Conservation (phyloP, 2,888 invertebrate species). For the Charanyca ferruginea region DNA sequence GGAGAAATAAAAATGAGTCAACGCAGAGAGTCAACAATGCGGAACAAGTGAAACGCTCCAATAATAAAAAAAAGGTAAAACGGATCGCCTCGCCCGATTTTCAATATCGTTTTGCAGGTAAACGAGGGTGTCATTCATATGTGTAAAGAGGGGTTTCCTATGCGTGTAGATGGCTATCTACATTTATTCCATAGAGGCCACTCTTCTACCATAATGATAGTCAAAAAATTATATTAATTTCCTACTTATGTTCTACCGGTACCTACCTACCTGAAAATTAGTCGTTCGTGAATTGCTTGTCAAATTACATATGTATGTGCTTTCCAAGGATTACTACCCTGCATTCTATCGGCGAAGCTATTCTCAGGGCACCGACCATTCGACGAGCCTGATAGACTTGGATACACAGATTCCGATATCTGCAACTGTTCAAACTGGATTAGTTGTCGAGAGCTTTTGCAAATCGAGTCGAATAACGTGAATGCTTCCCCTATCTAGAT, state of each 20-base stretch:
- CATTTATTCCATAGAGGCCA: conserved; percentile 65
- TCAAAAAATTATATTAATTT: conserved; percentile 53
- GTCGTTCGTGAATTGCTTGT: conserved; percentile 24
- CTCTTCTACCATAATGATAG: conserved; percentile 64
- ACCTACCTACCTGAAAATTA: not conserved
- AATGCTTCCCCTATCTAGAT: conserved; percentile 62
- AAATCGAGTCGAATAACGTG: conserved; percentile 69
- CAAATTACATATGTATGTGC: conserved; percentile 67
- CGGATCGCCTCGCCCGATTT: conserved; percentile 81
- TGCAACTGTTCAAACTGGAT: conserved; percentile 74
- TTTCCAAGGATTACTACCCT: conserved; percentile 66
- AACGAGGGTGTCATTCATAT: conserved; percentile 83
- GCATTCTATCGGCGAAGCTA: conserved; percentile 71
- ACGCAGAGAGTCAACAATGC: conserved; percentile 83
- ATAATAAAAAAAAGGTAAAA: conserved; percentile 85
- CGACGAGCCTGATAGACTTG: conserved; percentile 71
- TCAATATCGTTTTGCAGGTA: conserved; percentile 84
- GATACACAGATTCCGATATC: conserved; percentile 74
- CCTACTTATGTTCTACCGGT: conserved; percentile 20
- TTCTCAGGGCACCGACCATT: conserved; percentile 67
- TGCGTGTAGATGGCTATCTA: conserved; percentile 70
- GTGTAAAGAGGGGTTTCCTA: conserved; percentile 77
- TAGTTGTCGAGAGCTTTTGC: conserved; percentile 72
- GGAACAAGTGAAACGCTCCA: conserved; percentile 86
- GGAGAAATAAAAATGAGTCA: conserved; percentile 81